A percentile compares a stretch with the other conserved stretches of the same genome.
These are phyloP conservation scores for Melolontha melolontha DNA, from an alignment of 2,888 invertebrate genomes.

Conservation along the genomic window DNA sequence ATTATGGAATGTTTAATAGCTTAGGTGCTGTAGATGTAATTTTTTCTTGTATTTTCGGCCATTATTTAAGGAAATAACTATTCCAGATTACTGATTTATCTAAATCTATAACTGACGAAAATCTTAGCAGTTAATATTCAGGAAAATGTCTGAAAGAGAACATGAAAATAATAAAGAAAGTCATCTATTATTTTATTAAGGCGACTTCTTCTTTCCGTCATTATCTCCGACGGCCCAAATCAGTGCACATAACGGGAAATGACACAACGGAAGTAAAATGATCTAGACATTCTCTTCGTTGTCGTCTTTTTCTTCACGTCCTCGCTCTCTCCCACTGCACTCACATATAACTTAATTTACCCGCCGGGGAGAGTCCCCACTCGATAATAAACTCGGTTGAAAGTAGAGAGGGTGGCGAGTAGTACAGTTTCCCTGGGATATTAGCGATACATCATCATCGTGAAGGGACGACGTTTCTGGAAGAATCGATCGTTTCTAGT, in stretches of 20 bases:
- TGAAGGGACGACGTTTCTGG: too few species aligned
- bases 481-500: conserved; percentile 11
- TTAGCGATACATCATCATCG: too few species aligned
- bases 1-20: too few species aligned
- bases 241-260: conserved; percentile 6
- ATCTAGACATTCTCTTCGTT: conserved; percentile 5
- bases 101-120: too few species aligned
- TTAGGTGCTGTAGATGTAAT: too few species aligned
- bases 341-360: conserved; percentile 14
- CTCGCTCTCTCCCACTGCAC: neutral
- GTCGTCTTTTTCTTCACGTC: neutral
- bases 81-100: too few species aligned
- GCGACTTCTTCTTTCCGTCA: neutral
- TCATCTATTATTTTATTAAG: conserved; percentile 3
- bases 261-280: neutral
- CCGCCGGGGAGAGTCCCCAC: conserved; percentile 2
- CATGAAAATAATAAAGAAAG: neutral
- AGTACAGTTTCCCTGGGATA: neutral
- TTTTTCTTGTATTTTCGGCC: too few species aligned
- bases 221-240: conserved; percentile 2
- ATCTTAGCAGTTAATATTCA: too few species aligned
- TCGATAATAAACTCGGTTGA: conserved; percentile 5
- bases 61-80: too few species aligned
- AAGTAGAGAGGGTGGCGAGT: neutral
- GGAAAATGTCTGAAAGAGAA: neutral